These are phyloP conservation scores for Thymelicus sylvestris DNA, from an alignment of 2,888 invertebrate species.

Conservation along the genomic window DNA sequence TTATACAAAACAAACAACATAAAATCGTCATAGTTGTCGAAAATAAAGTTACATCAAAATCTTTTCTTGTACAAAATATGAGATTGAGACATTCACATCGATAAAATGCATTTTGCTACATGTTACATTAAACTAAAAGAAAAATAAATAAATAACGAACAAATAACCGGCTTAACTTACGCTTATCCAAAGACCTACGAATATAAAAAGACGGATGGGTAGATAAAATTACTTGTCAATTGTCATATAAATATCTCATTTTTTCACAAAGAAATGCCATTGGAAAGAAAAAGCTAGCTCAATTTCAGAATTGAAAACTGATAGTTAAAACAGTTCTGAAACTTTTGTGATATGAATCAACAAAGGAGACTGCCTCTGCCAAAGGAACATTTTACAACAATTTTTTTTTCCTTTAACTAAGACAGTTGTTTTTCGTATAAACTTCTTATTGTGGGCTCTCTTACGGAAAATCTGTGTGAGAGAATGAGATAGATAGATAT, in stretches of 20 bases:
- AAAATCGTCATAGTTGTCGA: slow-evolving; percentile 36
- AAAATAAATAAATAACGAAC: slow-evolving; percentile 37
- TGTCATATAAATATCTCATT: neutral
- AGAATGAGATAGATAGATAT: neutral
- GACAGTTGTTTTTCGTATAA: neutral
- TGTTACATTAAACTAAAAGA: slow-evolving; percentile 51
- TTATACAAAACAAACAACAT: slow-evolving; percentile 25
- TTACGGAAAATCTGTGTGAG: neutral
- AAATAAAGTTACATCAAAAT: slow-evolving; percentile 41
- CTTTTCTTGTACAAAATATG: slow-evolving; percentile 39
- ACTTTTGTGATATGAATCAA: too few relatives aligned
- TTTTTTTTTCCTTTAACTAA: too few relatives aligned
- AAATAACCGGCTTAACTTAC: slow-evolving; percentile 58
- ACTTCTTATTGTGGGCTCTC: too few relatives aligned
- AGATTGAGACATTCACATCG: slow-evolving; percentile 42
- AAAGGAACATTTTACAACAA: too few relatives aligned
- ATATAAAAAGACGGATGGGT: neutral
- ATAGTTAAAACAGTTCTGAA: too few relatives aligned
- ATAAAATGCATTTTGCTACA: slow-evolving; percentile 51
- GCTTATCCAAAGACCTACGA: neutral
- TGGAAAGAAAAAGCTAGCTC: neutral
- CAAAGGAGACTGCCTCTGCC: too few relatives aligned
- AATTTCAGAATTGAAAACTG: too few relatives aligned
- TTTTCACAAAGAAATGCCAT: neutral
- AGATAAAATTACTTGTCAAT: neutral